Base-by-base conservation (phyloP, 1,140 invertebrate genomes). In the Oncopodura yosiiana region DNA sequence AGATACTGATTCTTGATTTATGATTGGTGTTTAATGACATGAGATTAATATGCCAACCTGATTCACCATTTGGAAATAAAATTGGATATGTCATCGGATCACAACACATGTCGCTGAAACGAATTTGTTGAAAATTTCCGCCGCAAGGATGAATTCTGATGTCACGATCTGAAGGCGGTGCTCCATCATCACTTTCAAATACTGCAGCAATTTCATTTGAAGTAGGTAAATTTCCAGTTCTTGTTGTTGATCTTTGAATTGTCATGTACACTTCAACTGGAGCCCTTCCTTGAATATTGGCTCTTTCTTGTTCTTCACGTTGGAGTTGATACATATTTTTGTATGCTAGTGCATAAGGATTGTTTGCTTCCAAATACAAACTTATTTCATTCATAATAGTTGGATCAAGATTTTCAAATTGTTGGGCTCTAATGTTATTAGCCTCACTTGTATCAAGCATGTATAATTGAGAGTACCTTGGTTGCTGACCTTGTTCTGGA, bases 41-140 rank as follows among this genome's bases (percentile, higher is more conserved):
- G n/a, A 8, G 14, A 2, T 38, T 9, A 19, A 30, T 49, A 4
- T 68, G 49, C 65, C 71, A 73, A 62, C 67, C 68, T 66, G 69
- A 66, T 61, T 74, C 62, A 53, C 68, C 70, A 61, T 68, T 55
- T 61, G 69, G 71, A 66, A 73, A 73, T 30, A 74, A 68, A 21
- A 74, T 55, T 44, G 71, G 69, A 66, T 75, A 75, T 66, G 70
- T 67, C 19, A 73, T 62, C 27, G 69, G 61, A 61, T 74, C 70
- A 62, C 69, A 70, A 44, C n/a, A n/a, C n/a, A n/a, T n/a, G n/a
- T n/a, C n/a, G n/a, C n/a, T n/a, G n/a, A n/a, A n/a, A n/a, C n/a
- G n/a, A n/a, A n/a, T n/a, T n/a, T n/a, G n/a, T n/a, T n/a, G n/a
- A n/a, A n/a, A n/a, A n/a, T n/a, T n/a, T n/a, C n/a, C n/a, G 41